Evolutionary conservation across 2,888 invertebrate genomes (phyloP), one percentile per base, ranked within the genome.

Genomic region (Aphodius granarius): DNA sequence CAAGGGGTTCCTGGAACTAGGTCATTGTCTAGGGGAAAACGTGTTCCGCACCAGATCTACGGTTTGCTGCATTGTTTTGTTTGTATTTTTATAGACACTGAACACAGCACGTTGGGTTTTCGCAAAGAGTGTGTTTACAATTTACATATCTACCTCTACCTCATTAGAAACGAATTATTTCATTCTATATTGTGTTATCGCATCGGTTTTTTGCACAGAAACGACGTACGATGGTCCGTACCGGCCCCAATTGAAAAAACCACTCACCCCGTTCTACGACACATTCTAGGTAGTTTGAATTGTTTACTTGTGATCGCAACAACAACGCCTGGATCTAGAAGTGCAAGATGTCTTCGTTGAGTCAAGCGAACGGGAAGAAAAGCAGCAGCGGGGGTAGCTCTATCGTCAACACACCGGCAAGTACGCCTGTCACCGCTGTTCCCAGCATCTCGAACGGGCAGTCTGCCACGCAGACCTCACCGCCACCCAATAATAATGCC

Each of bases 401-500:
- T 65, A 80, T 81, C 76, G 84, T 83, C 72, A 86, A 86, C 77
- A 87, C 87, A 21, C 87, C 87, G 21, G 85, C 86, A 63, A 85
- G 85, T 77, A 87, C 86, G 23, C 86, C 87, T n/a, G 82, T 86
- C 73, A 83, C 84, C 15, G 83, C 82, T 21, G 77, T 80, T 72
- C 78, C 82, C 17, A 85, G 84, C 78, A 84, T 81, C 73, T 78
- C 85, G 3, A 86, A 84, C 76, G 81, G 83, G 43, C 83, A 82
- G 75, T 81, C 79, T 64, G 82, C 81, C 22, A 79, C 83, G 43
- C 86, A 86, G 78, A 84, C 84, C 73, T 84, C 85, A 70, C 85
- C 87, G 63, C 87, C 87, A 64, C 86, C 85, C 3, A 85, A 84
- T 74, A 87, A 87, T 79, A 89, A 88, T 82, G 89, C 89, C 64